Evolutionary conservation across 1,140 invertebrate species (phyloP).

Genomic region (Vollenhovia emeryi): DNA sequence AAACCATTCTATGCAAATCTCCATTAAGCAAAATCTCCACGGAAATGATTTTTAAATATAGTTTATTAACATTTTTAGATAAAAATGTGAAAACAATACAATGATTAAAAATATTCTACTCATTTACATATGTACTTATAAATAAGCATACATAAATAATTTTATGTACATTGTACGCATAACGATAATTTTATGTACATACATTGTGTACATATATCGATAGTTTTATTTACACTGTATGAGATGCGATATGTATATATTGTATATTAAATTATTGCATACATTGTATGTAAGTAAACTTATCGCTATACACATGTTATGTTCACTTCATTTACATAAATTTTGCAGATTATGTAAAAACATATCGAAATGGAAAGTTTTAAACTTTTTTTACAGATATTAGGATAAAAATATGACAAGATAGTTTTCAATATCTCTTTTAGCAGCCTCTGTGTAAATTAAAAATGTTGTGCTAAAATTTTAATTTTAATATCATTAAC

Average conservation of each 20-base stretch:
- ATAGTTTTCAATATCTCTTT: neutral
- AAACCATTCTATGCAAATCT: too few species aligned
- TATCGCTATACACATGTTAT: neutral
- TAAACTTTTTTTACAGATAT: neutral
- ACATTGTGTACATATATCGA: too few species aligned
- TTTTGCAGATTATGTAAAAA: neutral
- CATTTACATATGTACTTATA: neutral
- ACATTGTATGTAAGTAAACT: neutral
- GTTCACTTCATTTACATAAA: neutral
- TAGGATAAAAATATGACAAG: neutral
- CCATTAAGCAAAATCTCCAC: too few species aligned
- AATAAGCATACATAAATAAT: neutral
- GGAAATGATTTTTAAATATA: too few species aligned
- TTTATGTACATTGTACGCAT: neutral
- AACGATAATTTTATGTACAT: neutral
- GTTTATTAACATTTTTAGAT: too few species aligned
- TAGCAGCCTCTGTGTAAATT: neutral
- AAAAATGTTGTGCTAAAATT: neutral
- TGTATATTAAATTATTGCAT: too few species aligned
- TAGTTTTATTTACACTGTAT: too few species aligned
- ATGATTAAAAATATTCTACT: too few species aligned
- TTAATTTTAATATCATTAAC: neutral
- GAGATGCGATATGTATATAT: too few species aligned
- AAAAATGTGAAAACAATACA: too few species aligned
- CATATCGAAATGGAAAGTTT: neutral